Evolutionary conservation across 2,113 vertebrate genomes (phyloP).

Genomic region (Megaleporinus macrocephalus): DNA sequence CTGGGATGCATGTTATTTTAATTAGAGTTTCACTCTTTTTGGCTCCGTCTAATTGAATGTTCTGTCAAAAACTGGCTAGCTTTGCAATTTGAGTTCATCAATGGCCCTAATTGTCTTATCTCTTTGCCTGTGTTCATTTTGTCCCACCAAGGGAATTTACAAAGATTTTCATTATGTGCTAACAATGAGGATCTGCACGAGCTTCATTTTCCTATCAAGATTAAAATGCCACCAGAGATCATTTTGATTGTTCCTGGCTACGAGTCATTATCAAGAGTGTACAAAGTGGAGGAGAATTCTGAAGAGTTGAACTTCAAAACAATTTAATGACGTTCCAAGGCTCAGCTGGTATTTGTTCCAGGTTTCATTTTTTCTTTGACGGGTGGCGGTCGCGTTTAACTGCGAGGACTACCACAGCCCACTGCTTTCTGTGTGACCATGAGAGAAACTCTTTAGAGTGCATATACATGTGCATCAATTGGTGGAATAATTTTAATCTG

Average conservation of each 20-base stretch:
- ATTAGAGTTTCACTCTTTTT: neutral
- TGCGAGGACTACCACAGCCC: neutral
- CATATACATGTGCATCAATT: neutral
- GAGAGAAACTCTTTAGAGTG: neutral
- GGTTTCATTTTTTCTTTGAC: neutral
- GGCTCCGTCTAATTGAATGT: neutral
- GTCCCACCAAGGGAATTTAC: conserved; percentile 37
- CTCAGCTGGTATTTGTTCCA: neutral
- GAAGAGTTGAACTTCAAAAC: conserved; percentile 30
- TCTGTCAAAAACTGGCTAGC: conserved; percentile 8
- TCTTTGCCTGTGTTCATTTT: conserved; percentile 39
- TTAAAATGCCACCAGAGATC: conserved; percentile 48
- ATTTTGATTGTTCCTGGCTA: conserved; percentile 41
- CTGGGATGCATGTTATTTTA: neutral
- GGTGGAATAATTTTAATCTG: neutral
- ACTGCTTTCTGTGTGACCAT: neutral
- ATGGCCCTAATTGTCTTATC: conserved; percentile 35
- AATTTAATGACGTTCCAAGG: conserved; percentile 23
- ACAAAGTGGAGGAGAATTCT: conserved; percentile 21
- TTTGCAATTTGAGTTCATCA: conserved; percentile 33
- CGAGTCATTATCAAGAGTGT: conserved; percentile 22
- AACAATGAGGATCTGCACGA: conserved; percentile 41
- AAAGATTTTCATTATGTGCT: conserved; percentile 38
- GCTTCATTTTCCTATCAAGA: conserved; percentile 52
- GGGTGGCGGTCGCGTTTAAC: neutral